These are phyloP conservation scores for Blennius ocellaris DNA, from an alignment of 2,113 vertebrate genomes.

Conservation along the genomic window DNA sequence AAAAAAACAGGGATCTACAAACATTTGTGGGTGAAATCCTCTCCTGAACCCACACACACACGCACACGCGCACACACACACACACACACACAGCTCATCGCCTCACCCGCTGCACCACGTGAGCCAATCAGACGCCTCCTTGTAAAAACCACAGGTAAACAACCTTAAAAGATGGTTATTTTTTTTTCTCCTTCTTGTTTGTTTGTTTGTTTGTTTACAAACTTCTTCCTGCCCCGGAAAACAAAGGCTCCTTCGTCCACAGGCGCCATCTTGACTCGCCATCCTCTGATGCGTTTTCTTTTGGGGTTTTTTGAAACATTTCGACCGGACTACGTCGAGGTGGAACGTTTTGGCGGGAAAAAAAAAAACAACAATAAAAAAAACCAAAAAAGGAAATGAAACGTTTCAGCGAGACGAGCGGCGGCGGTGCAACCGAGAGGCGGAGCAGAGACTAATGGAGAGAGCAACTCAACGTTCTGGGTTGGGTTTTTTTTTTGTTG, in stretches of 20 bases:
- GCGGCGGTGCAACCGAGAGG: conserved; percentile 34
- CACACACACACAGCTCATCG: conserved; percentile 1
- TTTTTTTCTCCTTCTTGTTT: too few species aligned
- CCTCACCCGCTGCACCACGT: conserved; percentile 46
- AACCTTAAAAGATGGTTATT: conserved; percentile 10
- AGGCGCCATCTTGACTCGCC: too few species aligned
- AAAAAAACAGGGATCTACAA: conserved; percentile 33
- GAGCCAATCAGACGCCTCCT: conserved; percentile 29
- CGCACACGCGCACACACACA: too few species aligned
- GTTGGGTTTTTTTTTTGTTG: background rate
- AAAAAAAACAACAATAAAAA: background rate
- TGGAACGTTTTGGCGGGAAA: too few species aligned
- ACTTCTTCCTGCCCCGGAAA: conserved; percentile 39
- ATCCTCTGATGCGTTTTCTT: too few species aligned
- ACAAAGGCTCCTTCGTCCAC: background rate
- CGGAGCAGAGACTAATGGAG: conserved; percentile 38
- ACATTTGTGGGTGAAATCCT: conserved; percentile 49
- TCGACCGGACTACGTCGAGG: too few species aligned
- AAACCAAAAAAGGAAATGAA: conserved; percentile 10
- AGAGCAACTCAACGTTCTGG: conserved; percentile 35
- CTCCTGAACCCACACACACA: conserved; percentile 22
- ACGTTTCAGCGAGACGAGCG: conserved; percentile 22
- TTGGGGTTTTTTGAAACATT: background rate
- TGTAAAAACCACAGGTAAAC: conserved; percentile 39
- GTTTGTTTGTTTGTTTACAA: background rate